Base-by-base conservation (phyloP, 2,888 invertebrate genomes). In the Caenorhabditis japonica region DNA sequence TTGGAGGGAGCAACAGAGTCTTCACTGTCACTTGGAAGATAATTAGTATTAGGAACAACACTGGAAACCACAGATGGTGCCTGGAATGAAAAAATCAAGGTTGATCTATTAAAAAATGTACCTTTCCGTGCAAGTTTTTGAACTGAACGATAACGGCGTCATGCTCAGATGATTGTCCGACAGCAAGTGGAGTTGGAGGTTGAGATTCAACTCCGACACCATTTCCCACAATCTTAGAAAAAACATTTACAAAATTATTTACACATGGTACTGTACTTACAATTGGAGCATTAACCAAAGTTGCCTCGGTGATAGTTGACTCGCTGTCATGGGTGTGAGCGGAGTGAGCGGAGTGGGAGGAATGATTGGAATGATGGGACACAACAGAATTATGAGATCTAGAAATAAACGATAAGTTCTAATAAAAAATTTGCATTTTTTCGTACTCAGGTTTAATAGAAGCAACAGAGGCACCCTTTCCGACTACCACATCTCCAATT, bases 101-200 rank as follows among this genome's bases (percentile, higher is more conserved):
- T 33, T 52, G 10, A 5, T 25, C 33, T 5, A 52, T 1, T n/a
- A 7, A 13, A 33, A 23, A 23, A 23, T 5, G 25, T 23, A 62
- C 68, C 36, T 53, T 61, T 51, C 64, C 68, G 27, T 77, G 75
- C 34, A 72, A 52, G 38, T 60, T 60, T 12, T 61, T 72, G 64
- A 77, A 75, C 33, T 75, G 74, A 36, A 73, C 75, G 30, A 77
- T 46, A 17, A 78, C 66, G 17, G 73, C 70, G 33, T 75, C 75
- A 38, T 75, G 77, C 21, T 69, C 72, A 23, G 39, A 38, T 34
- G 75, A 69, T 43, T 77, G 66, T 1, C 46, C 44, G 15, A 60
- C 68, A 46, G 64, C 75, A 17, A 75, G 25, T 33, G 77, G 77
- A 33, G 75, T 75, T 27, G 68, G 25, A 8, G 46, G 33, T 4